Percentiles rank a stretch among this genome's conserved stretches.
These are phyloP conservation scores for Danio rerio DNA, from an alignment of 2,113 vertebrate species.

Conservation along the genomic window GRCz12tu NC_133194.1:14778501-14779000, in stretches of 20 bases:
- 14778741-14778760: not conserved
- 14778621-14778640: not conserved
- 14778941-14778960: not conserved
- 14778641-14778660: not conserved
- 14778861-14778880: constrained; percentile 9
- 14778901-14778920: not conserved
- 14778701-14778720: not conserved
- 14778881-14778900: not conserved
- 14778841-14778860: not conserved
- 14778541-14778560: not conserved
- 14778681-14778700: not conserved
- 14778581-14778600: constrained; percentile 20
- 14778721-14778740: not conserved
- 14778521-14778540: not conserved
- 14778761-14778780: too few relatives aligned
- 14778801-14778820: not conserved
- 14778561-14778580: constrained; percentile 15
- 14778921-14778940: too few relatives aligned
- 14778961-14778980: not conserved
- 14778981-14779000: not conserved
- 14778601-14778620: constrained; percentile 25
- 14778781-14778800: not conserved
- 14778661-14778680: not conserved
- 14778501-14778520: not conserved
- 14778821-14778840: not conserved